Base-by-base conservation (phyloP, 2,797 vertebrate species). In the Enteromius paludinosus region DNA sequence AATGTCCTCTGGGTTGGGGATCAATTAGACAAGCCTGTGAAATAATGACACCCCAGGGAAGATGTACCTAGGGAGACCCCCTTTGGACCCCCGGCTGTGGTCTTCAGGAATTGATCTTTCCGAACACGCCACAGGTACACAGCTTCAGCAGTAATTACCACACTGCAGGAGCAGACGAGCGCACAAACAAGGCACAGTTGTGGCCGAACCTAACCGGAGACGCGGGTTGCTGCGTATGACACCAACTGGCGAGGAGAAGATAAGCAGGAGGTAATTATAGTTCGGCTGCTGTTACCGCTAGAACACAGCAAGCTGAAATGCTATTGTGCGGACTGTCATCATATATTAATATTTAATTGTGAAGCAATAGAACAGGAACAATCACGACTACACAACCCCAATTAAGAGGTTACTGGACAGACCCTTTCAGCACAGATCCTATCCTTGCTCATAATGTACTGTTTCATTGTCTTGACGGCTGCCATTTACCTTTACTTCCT, bases 31-130 rank as follows among this genome's bases (percentile, higher is more conserved):
- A 68, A 83, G 84, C 75, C 81, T 83, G 76, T 35, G 78, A 80
- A 86, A 86, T 89, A 86, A 89, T 85, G 75, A 85, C 81, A 56
- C 88, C 83, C 86, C 73, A 47, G 88, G 88, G 88, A 86, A 18
- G 18, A 66, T 52, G 49, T 66, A 75, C 72, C 56, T 17, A 59
- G 77, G 78, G 82, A 87, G 84, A 71, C 78, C 81, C 73, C 80
- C 33, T 66, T 38, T 68, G 70, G 83, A 69, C 69, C 59, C 45
- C 62, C 38, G 62, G 62, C 64, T 59, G 78, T 30, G 33, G 65
- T 75, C 33, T 83, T 65, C 78, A 69, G 41, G 61, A 78, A 83
- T 75, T 33, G 81, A 79, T 83, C 61, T 68, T 84, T 82, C 68
- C 14, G 52, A 81, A 81, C 18, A 78, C 83, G 81, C 83, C 73